Percentiles rank a stretch among this genome's conserved stretches.
phyloP scores from a whole-genome alignment of 1,140 invertebrate species.

The Pomacea maculata region DNA sequence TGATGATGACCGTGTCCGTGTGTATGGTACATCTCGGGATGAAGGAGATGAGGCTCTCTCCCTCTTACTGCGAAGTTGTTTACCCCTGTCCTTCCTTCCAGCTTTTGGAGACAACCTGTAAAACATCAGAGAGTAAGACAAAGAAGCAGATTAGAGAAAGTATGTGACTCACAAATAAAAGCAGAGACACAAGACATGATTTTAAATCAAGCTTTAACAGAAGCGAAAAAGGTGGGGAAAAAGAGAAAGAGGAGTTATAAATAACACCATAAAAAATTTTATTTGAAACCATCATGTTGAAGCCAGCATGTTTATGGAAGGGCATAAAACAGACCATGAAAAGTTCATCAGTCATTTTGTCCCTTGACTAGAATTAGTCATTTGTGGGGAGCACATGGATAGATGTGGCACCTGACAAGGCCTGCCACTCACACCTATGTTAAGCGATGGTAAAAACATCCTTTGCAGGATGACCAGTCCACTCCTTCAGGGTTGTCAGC shows the following conservation, averaged over 20 bases:
- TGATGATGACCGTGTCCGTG: conserved; percentile 85
- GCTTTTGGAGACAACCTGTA: conserved; percentile 73
- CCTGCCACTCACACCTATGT: neutral
- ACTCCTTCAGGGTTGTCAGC: no score
- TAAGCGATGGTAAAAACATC: no score
- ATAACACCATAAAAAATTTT: no score
- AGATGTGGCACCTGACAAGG: neutral
- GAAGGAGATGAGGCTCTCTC: conserved; percentile 75
- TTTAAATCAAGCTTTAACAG: conserved; percentile 33
- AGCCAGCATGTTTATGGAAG: no score
- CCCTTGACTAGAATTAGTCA: no score
- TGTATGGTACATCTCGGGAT: conserved; percentile 69
- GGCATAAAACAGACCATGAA: no score
- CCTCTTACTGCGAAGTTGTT: conserved; percentile 66
- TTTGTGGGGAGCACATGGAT: no score
- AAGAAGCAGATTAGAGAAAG: neutral
- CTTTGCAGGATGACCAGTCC: no score
- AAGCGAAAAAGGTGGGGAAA: neutral
- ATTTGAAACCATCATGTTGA: no score
- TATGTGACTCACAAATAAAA: neutral
- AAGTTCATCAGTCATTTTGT: no score
- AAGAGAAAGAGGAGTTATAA: neutral
- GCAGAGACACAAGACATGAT: conserved; percentile 1
- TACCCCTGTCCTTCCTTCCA: conserved; percentile 70
- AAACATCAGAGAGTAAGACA: conserved; percentile 1